A percentile compares a stretch with the other conserved stretches of the same genome.
Conservation (phyloP, 30 jellyfish, hydroid and myxozoan genomes). For the Clytia hemisphaerica region DNA sequence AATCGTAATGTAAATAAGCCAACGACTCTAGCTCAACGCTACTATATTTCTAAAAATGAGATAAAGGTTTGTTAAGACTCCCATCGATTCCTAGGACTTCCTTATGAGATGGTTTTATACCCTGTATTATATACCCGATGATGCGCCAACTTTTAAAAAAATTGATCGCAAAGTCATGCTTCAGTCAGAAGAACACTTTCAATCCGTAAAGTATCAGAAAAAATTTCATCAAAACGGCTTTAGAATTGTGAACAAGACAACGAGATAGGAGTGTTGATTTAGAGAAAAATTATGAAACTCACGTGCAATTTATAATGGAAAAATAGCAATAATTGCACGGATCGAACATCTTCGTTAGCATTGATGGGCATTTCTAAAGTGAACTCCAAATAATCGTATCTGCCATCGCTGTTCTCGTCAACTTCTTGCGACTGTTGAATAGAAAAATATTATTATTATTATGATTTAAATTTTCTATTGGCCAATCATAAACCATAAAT, state of each 20-base stretch:
- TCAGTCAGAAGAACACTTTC: no score
- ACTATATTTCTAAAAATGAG: conserved; percentile 51
- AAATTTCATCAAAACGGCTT: no score
- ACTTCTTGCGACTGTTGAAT: conserved; percentile 61
- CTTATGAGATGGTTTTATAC: not conserved
- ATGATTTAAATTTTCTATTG: not conserved
- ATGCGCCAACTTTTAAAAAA: no score
- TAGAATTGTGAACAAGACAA: no score
- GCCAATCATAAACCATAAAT: not conserved
- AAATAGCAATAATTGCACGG: conserved; percentile 55
- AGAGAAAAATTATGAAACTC: no score
- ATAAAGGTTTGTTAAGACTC: not conserved
- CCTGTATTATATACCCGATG: no score
- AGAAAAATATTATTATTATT: not conserved
- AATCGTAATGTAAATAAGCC: conserved; percentile 52
- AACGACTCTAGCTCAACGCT: conserved; percentile 66
- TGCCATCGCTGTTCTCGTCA: conserved; percentile 79
- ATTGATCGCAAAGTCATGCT: no score
- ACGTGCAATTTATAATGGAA: conserved; percentile 84
- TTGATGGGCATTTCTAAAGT: conserved; percentile 60
- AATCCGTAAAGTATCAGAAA: no score
- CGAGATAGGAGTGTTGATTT: no score
- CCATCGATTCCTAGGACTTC: not conserved
- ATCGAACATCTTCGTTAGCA: conserved; percentile 45
- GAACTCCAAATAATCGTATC: conserved; percentile 49